phyloP scores from a whole-genome alignment of 1,140 invertebrate species.

The Pomacea maculata region DNA sequence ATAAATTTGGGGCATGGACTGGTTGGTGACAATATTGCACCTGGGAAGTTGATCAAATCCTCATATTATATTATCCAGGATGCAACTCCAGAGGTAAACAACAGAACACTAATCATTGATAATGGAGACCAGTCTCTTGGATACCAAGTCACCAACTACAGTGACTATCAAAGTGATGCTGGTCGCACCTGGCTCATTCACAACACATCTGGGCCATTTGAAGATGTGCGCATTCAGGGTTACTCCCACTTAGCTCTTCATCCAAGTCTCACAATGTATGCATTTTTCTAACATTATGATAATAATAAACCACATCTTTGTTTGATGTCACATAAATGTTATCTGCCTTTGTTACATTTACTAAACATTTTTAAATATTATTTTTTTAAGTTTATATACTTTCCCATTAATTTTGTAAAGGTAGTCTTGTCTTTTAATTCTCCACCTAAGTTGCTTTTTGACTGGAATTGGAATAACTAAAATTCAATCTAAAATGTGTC shows the following conservation, averaged over 20 bases:
- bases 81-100: conserved; percentile 33
- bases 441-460: not conserved
- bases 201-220: conserved; percentile 31
- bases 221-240: conserved; percentile 36
- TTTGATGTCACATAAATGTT: no score
- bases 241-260: conserved; percentile 43
- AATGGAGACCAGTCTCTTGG: conserved; percentile 35
- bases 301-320: no score
- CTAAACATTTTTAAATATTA: no score
- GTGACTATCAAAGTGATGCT: conserved; percentile 25
- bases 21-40: not conserved
- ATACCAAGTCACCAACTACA: conserved; percentile 8
- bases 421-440: not conserved
- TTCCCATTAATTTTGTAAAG: not conserved
- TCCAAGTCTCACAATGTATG: conserved; percentile 38
- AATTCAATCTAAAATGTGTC: no score
- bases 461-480: no score
- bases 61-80: conserved; percentile 34
- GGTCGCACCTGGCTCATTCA: conserved; percentile 40
- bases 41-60: not conserved
- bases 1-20: no score
- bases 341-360: no score
- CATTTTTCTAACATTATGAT: not conserved
- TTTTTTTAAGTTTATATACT: no score
- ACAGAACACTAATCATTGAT: conserved; percentile 50